Base-by-base conservation (phyloP, 2,888 invertebrate species). In the Eupithecia insigniata region DNA sequence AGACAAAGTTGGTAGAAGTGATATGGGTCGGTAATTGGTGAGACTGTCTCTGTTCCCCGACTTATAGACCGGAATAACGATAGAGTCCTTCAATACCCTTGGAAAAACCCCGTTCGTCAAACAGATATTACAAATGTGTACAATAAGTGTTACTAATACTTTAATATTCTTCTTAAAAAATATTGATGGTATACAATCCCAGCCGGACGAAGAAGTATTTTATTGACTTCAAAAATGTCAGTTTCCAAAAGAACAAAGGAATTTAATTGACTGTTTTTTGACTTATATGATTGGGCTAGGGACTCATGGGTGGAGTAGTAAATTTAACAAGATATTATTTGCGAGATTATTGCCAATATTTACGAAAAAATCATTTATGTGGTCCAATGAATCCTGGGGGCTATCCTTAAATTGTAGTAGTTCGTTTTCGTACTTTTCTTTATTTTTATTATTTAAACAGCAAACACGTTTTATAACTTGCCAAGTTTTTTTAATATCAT, bases 401-500 rank as follows among this genome's bases (percentile, higher is more conserved):
- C 8, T 16, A n/a, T 7, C 32, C n/a, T 67, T 55, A 8, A 51
- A 1, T 32, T 34, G 30, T 16, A 67, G 51, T 10, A 67, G 55
- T 5, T 51, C 22, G 7, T 30, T 30, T 2, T 28, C 28, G 2
- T 14, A 4, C n/a, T 51, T 8, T 10, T 28, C 26, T 28, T 8
- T 65, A 2, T 39, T 18, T 28, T 34, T n/a, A 30, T 7, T 51
- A 30, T 28, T 66, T 58, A 26, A n/a, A n/a, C n/a, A n/a, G n/a
- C n/a, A n/a, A n/a, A n/a, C n/a, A n/a, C n/a, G n/a, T n/a, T n/a
- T n/a, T n/a, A n/a, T n/a, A n/a, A n/a, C n/a, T n/a, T n/a, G n/a
- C n/a, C n/a, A n/a, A n/a, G n/a, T n/a, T n/a, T 67, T 67, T 58
- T 67, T 67, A 39, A 60, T 60, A 30, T 67, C 28, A 0, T 30